Evolutionary conservation across 2,888 invertebrate species (phyloP).

Genomic region (Drosophila nr. perissopoda): DNA sequence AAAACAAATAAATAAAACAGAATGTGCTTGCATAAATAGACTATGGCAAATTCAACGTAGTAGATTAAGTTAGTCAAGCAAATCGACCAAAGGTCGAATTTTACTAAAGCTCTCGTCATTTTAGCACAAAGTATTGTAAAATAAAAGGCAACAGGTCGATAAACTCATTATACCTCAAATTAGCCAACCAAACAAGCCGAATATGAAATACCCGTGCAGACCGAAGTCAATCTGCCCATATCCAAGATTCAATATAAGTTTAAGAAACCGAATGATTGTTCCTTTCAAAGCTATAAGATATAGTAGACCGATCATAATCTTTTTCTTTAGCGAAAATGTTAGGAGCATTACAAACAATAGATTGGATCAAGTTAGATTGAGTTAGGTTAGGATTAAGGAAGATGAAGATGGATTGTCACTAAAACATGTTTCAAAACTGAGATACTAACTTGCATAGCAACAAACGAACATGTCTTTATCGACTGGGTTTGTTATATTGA

Average conservation of each 20-base stretch:
- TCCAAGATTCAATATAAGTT: too few species aligned
- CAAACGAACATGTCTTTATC: background rate
- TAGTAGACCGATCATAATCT: background rate
- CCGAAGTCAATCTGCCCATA: background rate
- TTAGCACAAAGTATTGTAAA: constrained; percentile 14
- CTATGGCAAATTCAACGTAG: background rate
- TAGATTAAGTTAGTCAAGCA: background rate
- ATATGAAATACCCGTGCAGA: background rate
- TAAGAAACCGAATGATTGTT: too few species aligned
- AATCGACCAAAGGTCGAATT: background rate
- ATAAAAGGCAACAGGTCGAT: constrained; percentile 60
- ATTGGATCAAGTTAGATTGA: too few species aligned
- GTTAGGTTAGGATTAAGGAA: background rate
- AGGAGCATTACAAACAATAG: too few species aligned
- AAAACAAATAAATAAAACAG: background rate
- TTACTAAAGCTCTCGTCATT: background rate
- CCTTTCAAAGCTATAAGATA: too few species aligned
- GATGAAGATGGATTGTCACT: too few species aligned
- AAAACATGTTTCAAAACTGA: too few species aligned
- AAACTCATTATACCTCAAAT: constrained; percentile 59
- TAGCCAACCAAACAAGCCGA: constrained; percentile 3
- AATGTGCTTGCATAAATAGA: background rate
- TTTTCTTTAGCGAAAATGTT: background rate
- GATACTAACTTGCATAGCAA: background rate
- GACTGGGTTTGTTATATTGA: background rate